These are phyloP conservation scores for Cynocephalus volans DNA, from an alignment of 2,113 vertebrate species.

Conservation along the genomic window DNA sequence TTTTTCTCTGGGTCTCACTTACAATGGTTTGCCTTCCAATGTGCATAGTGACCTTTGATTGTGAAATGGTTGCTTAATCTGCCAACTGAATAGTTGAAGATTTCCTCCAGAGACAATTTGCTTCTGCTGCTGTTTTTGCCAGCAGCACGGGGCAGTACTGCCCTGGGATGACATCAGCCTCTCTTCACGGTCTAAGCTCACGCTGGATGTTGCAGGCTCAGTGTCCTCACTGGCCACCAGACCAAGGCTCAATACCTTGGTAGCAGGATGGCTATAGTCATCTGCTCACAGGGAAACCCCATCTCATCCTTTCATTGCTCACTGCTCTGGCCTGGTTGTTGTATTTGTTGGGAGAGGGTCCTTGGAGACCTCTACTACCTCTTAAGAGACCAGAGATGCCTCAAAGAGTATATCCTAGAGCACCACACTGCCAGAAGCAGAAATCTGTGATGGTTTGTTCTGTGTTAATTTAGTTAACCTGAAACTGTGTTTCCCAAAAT, in stretches of 20 bases:
- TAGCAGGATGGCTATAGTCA: not conserved
- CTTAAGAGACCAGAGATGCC: not conserved
- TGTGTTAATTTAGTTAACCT: not conserved
- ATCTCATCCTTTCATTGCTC: too few relatives aligned
- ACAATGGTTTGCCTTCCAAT: not conserved
- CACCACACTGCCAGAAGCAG: not conserved
- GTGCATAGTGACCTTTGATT: not conserved
- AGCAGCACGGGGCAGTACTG: not conserved
- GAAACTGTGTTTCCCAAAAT: not conserved
- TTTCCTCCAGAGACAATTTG: slow-evolving; percentile 21
- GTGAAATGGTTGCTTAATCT: slow-evolving; percentile 8
- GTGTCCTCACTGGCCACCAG: not conserved
- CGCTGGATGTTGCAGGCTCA: not conserved
- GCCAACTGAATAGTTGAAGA: not conserved
- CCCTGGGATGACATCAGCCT: not conserved
- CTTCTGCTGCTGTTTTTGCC: slow-evolving; percentile 1
- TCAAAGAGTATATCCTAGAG: not conserved
- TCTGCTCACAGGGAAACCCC: not conserved
- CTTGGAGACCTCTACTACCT: not conserved
- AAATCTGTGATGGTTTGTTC: not conserved
- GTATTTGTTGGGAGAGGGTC: not conserved
- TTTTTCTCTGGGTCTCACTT: not conserved
- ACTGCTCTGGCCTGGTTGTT: not conserved
- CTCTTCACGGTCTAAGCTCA: not conserved
- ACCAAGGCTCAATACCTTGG: not conserved